A percentile compares a stretch with the other conserved stretches of the same genome.
Evolutionary conservation across 2,888 invertebrate genomes (phyloP).

Genomic region (Ectobius pallidus): DNA sequence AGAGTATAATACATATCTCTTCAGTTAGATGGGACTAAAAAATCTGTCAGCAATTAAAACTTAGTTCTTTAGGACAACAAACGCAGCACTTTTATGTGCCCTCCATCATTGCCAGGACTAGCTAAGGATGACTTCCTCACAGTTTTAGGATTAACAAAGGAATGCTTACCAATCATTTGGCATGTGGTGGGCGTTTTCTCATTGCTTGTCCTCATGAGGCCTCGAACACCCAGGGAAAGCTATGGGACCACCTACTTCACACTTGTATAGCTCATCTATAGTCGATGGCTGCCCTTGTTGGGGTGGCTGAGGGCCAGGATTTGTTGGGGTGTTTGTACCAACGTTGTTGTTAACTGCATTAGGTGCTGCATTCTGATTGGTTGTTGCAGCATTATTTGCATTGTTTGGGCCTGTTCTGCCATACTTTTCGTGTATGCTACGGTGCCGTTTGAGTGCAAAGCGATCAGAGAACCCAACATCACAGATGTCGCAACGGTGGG

Average conservation of each 20-base stretch:
- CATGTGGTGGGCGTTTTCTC: constrained; percentile 30
- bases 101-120: not conserved
- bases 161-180: too few relatives aligned
- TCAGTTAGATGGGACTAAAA: too few relatives aligned
- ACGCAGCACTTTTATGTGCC: not conserved
- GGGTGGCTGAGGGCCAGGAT: constrained; percentile 22
- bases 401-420: constrained; percentile 56
- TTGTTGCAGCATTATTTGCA: constrained; percentile 32
- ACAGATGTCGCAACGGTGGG: constrained; percentile 82
- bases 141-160: constrained; percentile 24
- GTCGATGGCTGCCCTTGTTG: constrained; percentile 39
- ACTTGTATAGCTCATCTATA: constrained; percentile 48
- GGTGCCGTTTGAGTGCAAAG: constrained; percentile 83
- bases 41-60: too few relatives aligned
- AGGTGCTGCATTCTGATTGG: constrained; percentile 18
- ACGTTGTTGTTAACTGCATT: constrained; percentile 28
- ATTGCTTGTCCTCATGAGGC: constrained; percentile 44
- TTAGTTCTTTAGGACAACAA: too few relatives aligned
- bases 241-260: constrained; percentile 49
- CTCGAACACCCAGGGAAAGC: constrained; percentile 50
- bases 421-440: constrained; percentile 88
- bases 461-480: constrained; percentile 87
- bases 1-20: too few relatives aligned
- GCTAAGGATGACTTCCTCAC: not conserved
- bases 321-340: constrained; percentile 19